Conservation (phyloP, 1,140 invertebrate species). For the Pinna nobilis region DNA sequence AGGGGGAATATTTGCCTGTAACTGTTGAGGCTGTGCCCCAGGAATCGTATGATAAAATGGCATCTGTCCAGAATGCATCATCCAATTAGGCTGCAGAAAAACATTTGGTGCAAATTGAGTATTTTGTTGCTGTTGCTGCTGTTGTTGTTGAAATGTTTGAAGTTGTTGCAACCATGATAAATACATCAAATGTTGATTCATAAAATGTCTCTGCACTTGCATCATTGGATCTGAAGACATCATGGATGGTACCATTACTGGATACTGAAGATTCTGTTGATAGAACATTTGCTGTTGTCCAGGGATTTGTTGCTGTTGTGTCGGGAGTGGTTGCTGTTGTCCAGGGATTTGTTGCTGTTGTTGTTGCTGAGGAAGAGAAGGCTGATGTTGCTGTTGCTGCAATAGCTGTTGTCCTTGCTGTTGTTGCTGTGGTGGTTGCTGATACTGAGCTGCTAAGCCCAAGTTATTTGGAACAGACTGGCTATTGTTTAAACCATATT, state of each 20-base stretch:
- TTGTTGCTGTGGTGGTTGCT: conserved; percentile 34
- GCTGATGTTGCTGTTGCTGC: conserved; percentile 32
- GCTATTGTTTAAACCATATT: conserved; percentile 39
- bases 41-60: conserved; percentile 21
- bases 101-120: conserved; percentile 8
- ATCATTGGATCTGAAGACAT: conserved; percentile 20
- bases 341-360: conserved; percentile 19
- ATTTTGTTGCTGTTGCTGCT: conserved; percentile 10
- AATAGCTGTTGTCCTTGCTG: conserved; percentile 31
- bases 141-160: conserved; percentile 17
- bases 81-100: conserved; percentile 20
- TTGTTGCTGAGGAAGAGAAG: conserved; percentile 28
- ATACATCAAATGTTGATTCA: conserved; percentile 9
- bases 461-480: conserved; percentile 12
- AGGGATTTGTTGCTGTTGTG: conserved; percentile 23
- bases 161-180: conserved; percentile 11
- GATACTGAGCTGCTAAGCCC: conserved; percentile 12
- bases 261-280: not conserved
- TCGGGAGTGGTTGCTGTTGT: conserved; percentile 22
- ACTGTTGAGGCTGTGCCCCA: conserved; percentile 10
- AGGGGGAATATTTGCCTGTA: conserved; percentile 27
- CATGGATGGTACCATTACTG: conserved; percentile 25
- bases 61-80: conserved; percentile 21
- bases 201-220: conserved; percentile 23
- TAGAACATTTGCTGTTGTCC: conserved; percentile 14